A percentile compares a stretch with the other conserved stretches of the same genome.
phyloP scores from a whole-genome alignment of 1,140 invertebrate species.

The Cyphomyrmex costatus region DNA sequence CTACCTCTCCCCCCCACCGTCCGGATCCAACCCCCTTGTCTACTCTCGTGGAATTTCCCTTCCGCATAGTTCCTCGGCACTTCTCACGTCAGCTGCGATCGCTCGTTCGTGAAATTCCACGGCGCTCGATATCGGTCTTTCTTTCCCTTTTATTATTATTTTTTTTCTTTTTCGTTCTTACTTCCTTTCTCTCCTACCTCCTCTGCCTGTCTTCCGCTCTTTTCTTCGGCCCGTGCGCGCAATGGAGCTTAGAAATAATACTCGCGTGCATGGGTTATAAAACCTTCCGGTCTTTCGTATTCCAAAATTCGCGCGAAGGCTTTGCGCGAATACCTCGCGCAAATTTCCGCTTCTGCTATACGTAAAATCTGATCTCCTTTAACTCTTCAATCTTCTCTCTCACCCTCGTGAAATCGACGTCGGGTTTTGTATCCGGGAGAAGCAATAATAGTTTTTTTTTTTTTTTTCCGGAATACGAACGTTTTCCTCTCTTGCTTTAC shows the following conservation, averaged over 20 bases:
- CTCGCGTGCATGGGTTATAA: conserved; percentile 30
- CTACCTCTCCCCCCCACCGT: background rate
- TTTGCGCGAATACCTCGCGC: conserved; percentile 3
- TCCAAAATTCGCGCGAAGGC: conserved; percentile 26
- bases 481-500: background rate
- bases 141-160: no score
- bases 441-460: background rate
- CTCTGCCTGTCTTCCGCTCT: conserved; percentile 3
- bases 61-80: conserved; percentile 75
- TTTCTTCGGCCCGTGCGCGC: background rate
- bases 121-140: conserved; percentile 69
- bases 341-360: conserved; percentile 3
- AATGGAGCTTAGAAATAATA: conserved; percentile 41
- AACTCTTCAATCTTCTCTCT: background rate
- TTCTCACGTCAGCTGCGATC: conserved; percentile 72
- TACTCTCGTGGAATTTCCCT: conserved; percentile 73
- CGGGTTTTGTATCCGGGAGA: background rate
- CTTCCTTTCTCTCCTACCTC: background rate
- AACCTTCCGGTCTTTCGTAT: conserved; percentile 36
- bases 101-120: conserved; percentile 72
- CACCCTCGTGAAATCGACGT: background rate
- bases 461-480: background rate
- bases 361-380: conserved; percentile 40
- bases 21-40: conserved; percentile 35
- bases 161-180: conserved; percentile 15